Conservation (phyloP, 2,797 vertebrate species). For the Pseudotriccus pelzelni region DNA sequence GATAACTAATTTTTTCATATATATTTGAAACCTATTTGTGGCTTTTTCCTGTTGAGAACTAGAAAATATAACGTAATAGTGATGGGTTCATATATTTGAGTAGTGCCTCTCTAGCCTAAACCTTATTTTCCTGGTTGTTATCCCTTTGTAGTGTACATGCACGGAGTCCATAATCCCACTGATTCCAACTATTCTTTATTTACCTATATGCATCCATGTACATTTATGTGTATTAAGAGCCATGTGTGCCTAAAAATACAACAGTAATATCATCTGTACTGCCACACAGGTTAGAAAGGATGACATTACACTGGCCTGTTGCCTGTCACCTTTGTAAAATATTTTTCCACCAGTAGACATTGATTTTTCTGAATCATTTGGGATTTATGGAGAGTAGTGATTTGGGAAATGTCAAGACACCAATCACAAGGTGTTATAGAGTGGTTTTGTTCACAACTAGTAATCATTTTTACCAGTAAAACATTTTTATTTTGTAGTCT, state of each 20-base stretch:
- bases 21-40: not conserved
- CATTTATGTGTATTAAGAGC: not conserved
- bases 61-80: fast-evolving
- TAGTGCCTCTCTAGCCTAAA: not conserved
- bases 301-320: not conserved
- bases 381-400: slow-evolving; percentile 16
- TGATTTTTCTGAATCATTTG: slow-evolving; percentile 57
- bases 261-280: not conserved
- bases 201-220: not conserved
- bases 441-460: slow-evolving; percentile 31
- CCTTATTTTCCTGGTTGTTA: not conserved
- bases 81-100: not conserved
- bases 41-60: not conserved
- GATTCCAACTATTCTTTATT: not conserved
- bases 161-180: not conserved
- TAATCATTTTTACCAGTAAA: slow-evolving; percentile 45
- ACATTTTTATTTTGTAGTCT: slow-evolving; percentile 7
- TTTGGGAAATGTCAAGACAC: slow-evolving; percentile 53
- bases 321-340: slow-evolving; percentile 16
- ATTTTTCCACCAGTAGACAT: slow-evolving; percentile 28
- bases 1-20: not conserved
- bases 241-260: not conserved
- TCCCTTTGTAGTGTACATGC: not conserved
- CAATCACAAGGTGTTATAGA: slow-evolving; percentile 39
- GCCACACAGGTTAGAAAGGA: not conserved